phyloP scores from a whole-genome alignment of 2,113 vertebrate species.

The Rhinoptilus africanus region DNA sequence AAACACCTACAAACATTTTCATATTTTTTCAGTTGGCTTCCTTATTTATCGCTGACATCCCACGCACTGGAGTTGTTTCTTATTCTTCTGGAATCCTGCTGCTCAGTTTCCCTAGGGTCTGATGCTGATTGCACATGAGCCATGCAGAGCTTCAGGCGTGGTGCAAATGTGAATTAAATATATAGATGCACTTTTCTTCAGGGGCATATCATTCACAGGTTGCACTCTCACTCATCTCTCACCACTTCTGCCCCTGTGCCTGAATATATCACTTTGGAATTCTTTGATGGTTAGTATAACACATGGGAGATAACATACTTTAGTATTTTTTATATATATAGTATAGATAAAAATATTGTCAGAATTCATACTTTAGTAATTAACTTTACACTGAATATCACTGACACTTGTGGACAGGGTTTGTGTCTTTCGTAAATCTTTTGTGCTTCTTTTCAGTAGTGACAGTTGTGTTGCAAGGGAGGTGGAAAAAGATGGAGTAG shows the following conservation, averaged over 20 bases:
- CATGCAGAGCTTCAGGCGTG: not conserved
- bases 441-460: not conserved
- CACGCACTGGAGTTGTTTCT: not conserved
- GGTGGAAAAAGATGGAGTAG: not conserved
- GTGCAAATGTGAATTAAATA: not conserved
- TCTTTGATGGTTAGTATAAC: not conserved
- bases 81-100: not conserved
- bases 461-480: not conserved
- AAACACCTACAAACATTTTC: not conserved
- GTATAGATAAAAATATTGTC: not conserved
- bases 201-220: not conserved
- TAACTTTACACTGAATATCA: not conserved
- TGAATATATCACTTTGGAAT: not conserved
- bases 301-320: rapidly evolving
- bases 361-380: not conserved
- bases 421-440: not conserved
- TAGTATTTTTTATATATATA: not conserved
- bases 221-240: not conserved
- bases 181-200: not conserved
- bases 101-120: not conserved
- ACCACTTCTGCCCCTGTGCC: not conserved
- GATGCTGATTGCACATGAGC: not conserved
- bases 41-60: not conserved
- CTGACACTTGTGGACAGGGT: not conserved
- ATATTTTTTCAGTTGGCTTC: not conserved